phyloP scores from a whole-genome alignment of 2,888 invertebrate genomes.

The Eupithecia insigniata region DNA sequence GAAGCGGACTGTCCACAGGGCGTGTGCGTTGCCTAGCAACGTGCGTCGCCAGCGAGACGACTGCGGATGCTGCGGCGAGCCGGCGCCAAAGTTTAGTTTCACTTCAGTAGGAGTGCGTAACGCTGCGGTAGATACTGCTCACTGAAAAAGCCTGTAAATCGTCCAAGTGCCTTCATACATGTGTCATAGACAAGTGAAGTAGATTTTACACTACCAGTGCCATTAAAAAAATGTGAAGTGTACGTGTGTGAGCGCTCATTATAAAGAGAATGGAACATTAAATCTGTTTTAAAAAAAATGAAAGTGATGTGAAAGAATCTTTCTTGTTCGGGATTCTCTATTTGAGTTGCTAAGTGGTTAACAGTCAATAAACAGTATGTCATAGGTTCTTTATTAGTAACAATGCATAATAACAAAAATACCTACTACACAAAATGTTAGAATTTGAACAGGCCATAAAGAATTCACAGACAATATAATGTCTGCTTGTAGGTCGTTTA shows the following conservation, averaged over 20 bases:
- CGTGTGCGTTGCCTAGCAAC: conserved; percentile 75
- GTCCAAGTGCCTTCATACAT: conserved; percentile 19
- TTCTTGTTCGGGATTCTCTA: not conserved
- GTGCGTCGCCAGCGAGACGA: conserved; percentile 70
- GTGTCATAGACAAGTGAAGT: conserved; percentile 19
- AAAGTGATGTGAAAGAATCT: conserved; percentile 8
- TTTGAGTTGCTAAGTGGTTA: conserved; percentile 4
- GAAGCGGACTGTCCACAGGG: conserved; percentile 29
- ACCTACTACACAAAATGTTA: not conserved
- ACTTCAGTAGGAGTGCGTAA: conserved; percentile 61
- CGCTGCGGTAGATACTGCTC: conserved; percentile 42
- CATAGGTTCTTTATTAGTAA: not conserved
- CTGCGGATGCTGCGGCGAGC: conserved; percentile 70
- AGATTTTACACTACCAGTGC: not conserved
- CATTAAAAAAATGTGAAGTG: not conserved
- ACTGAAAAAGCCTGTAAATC: conserved; percentile 33
- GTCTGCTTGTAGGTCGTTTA: conserved; percentile 18
- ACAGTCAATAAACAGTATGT: not conserved
- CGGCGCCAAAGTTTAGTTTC: conserved; percentile 69
- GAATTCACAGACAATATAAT: conserved; percentile 3
- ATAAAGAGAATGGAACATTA: not conserved
- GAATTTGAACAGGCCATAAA: not conserved
- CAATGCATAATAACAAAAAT: not conserved
- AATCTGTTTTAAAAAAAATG: conserved; percentile 1
- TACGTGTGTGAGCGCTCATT: conserved; percentile 6